Base-by-base conservation (phyloP, 1,140 invertebrate species). In the Ips nitidus region DNA sequence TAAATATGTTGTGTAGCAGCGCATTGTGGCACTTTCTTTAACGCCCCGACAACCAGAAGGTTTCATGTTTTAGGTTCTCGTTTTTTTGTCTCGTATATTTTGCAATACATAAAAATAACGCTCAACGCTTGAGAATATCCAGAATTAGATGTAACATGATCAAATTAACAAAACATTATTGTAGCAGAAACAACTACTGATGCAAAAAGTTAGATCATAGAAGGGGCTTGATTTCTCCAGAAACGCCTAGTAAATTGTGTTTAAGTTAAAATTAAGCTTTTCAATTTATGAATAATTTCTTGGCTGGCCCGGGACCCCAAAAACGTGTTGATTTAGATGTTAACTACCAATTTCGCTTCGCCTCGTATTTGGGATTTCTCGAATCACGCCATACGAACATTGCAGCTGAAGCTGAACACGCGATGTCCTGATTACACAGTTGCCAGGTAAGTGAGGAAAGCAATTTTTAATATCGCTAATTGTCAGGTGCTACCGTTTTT, bases 261-360 rank as follows among this genome's bases (percentile, higher is more conserved):
- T 22, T 22, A 22, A 22, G 22, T 22, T 22, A 22, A 22, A 22
- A 22, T 22, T 22, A 40, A 38, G 53, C 37, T 37, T 66, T 69
- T 69, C 67, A 69, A 69, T 69, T 69, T 69, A 69, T 62, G 67
- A 22, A 52, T 62, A 45, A 55, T 59, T 68, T 61, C 66, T 41
- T 36, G 39, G 40, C 41, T 38, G 53, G 38, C 37, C 40, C 62
- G n/a, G 39, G 41, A 55, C 8, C 45, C 61, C 62, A 59, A 70
- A 70, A 70, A 71, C 69, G 69, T 66, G 69, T 71, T 71, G 69
- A 71, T 71, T 71, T 71, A 66, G 69, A 71, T 71, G 69, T 71
- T 71, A 71, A 71, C 69, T 71, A 57, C n/a, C 69, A 71, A 66
- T 71, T 71, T 71, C 38, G 63, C 53, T 70, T 66, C 56, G 61